These are phyloP conservation scores for Cottus gobio DNA, from an alignment of 2,113 vertebrate genomes.

Conservation along the genomic window DNA sequence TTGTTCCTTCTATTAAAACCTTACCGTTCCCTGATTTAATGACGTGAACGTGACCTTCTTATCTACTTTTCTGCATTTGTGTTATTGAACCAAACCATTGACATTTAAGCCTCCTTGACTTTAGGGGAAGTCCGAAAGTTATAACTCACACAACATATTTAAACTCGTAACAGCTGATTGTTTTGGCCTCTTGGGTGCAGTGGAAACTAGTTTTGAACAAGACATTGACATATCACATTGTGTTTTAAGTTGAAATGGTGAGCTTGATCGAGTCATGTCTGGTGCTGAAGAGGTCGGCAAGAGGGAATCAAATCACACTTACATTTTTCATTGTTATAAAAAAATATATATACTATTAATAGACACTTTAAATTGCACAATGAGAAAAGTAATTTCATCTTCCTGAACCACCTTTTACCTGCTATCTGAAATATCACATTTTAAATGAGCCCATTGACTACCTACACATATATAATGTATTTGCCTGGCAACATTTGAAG, in stretches of 20 bases:
- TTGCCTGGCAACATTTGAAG: slow-evolving; percentile 34
- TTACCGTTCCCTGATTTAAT: slow-evolving; percentile 1
- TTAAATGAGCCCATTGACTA: neutral
- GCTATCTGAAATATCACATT: neutral
- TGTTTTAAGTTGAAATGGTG: too few species aligned
- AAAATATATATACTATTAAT: neutral
- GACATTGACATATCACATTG: too few species aligned
- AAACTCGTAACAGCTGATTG: neutral
- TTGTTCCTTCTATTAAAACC: slow-evolving; percentile 13
- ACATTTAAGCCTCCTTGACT: neutral
- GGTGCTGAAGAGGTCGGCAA: neutral
- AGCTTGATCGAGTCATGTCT: neutral
- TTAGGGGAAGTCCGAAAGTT: too few species aligned
- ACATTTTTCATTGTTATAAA: neutral
- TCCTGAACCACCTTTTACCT: neutral
- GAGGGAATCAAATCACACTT: neutral
- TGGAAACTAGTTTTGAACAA: too few species aligned
- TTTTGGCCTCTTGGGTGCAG: neutral
- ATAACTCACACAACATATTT: too few species aligned
- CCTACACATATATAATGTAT: neutral
- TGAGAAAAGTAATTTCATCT: neutral
- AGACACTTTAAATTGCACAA: neutral
- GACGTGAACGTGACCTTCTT: neutral
- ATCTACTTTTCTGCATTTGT: neutral
- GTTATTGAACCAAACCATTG: neutral